phyloP scores from a whole-genome alignment of 2,797 vertebrate species.

The Phataginus tricuspis region DNA sequence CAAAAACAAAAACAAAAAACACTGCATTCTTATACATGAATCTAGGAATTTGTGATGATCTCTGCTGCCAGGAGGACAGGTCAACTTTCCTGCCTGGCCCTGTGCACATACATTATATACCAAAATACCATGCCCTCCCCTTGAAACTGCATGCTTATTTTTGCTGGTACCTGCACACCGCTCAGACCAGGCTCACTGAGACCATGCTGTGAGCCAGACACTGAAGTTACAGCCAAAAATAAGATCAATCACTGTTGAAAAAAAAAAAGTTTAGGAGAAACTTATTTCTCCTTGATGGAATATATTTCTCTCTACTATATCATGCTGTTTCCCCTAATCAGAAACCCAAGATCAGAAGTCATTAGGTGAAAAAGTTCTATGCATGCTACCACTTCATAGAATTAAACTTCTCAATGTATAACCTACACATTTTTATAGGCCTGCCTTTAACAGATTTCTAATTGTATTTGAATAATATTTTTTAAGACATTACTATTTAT shows the following conservation, averaged over 20 bases:
- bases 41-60: not conserved
- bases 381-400: not conserved
- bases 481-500: not conserved
- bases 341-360: not conserved
- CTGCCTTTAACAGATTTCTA: not conserved
- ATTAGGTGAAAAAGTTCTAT: not conserved
- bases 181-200: not conserved
- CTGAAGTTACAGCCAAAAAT: not conserved
- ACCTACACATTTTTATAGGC: not conserved
- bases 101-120: accelerated
- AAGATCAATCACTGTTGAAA: not conserved
- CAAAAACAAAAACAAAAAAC: not conserved
- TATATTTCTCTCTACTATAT: not conserved
- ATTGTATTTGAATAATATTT: not conserved
- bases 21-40: not conserved
- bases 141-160: not conserved
- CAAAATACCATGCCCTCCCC: accelerated
- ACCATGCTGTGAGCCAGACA: not conserved
- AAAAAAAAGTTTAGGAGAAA: not conserved
- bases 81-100: not conserved
- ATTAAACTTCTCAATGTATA: not conserved
- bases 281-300: not conserved
- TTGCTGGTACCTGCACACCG: accelerated
- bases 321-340: not conserved
- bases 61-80: not conserved